Base-by-base conservation (phyloP, 2,888 invertebrate species). In the Clanis bilineata region DNA sequence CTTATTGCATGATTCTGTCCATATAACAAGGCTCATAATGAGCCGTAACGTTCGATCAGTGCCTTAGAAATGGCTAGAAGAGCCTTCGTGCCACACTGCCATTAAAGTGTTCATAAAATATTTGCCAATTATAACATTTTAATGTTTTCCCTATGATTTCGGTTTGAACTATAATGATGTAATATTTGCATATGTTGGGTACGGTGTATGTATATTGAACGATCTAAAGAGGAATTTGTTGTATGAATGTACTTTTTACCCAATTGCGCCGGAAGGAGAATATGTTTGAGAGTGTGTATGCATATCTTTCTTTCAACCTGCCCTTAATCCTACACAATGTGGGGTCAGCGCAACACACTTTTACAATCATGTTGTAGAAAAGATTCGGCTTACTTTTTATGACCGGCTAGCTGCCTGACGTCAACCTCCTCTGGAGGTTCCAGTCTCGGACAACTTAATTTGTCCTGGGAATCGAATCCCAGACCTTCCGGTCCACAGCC, bases 31-130 rank as follows among this genome's bases (percentile, higher is more conserved):
- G 78, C 69, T 72, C 81, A 85, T 86, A 87, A 88, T 88, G 87
- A 87, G 86, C 81, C 82, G 85, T 85, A 82, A 85, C 84, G 75
- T 86, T 86, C 85, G 87, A 86, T 86, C 80, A 84, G 83, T 77
- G 82, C 79, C 83, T 83, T 77, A 66, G 76, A 77, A 82, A 79
- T 74, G 76, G 80, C 77, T 80, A 80, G 75, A 79, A 80, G 79
- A 86, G 84, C 85, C 85, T 86, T 86, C 85, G 83, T 85, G 86
- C 79, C 80, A 78, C 74, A 75, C 76, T 79, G 76, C 78, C 76
- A 75, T 73, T 74, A 74, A 4, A 38, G 25, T 39, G 39, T 41
- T 25, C 51, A 51, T 51, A 28, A 51, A 51, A 51, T 51, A 51
- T 51, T 51, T 32, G 51, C 32, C 32, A 32, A 51, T 51, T 51